Base-by-base conservation (phyloP, 2,888 invertebrate genomes). In the Didymodactylos carnosus region DNA sequence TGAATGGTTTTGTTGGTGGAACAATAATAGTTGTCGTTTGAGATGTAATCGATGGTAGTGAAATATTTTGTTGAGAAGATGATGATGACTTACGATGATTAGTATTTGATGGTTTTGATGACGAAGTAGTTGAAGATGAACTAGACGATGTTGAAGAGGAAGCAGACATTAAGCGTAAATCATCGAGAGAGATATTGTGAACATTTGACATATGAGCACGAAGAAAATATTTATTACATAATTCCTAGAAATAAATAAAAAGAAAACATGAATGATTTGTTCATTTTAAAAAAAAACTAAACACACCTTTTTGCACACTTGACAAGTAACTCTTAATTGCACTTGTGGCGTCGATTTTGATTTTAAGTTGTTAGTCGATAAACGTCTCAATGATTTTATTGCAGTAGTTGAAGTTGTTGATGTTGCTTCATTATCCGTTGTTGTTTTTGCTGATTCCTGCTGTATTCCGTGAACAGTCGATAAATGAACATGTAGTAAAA, bases 151-250 rank as follows among this genome's bases (percentile, higher is more conserved):
- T 40, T 40, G 40, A 40, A 40, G 40, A 40, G 7, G 13, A 40
- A 40, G 40, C 7, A 40, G 13, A 40, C 13, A 40, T 40, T 40
- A 62, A 62, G 35, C 53, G 53, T 62, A 62, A 35, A 62, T 62
- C 53, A 35, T 62, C 53, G 19, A 62, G 29, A 7, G 53, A 62
- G 14, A 62, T 62, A 62, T 62, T 62, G 77, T 83, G 83, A 74
- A 82, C 82, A 76, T 82, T 82, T 72, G 81, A 77, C 77, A 82
- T 81, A 40, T 40, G 40, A 40, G 7, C 13, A 7, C 40, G 13
- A 40, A 40, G 7, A 40, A 40, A 40, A 10, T 7, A 10, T 7
- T 10, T 40, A 13, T 40, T 7, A 40, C 40, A 40, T 40, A 40
- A 40, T 40, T 40, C 13, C 10, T 40, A 40, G 13, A 40, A 40